These are phyloP conservation scores for Cromileptes altivelis DNA, from an alignment of 2,113 vertebrate genomes.

Conservation along the genomic window DNA sequence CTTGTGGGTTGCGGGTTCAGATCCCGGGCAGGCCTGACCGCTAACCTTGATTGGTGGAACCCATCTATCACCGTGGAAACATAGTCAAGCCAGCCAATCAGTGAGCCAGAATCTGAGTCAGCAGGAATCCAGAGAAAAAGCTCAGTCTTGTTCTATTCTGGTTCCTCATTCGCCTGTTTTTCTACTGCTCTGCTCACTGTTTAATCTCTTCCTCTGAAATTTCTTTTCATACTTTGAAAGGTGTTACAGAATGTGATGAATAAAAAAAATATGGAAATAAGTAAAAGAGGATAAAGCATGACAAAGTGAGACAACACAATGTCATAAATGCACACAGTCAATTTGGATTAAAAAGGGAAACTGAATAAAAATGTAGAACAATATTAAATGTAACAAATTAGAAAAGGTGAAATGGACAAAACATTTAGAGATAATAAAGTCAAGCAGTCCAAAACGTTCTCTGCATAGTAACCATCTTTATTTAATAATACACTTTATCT, in stretches of 20 bases:
- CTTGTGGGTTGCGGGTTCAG: constrained; percentile 75
- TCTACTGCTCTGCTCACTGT: background rate
- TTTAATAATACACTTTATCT: no score
- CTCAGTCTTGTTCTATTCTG: constrained; percentile 27
- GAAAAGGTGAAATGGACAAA: no score
- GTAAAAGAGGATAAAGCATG: background rate
- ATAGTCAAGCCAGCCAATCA: constrained; percentile 54
- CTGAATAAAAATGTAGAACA: no score
- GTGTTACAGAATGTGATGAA: background rate
- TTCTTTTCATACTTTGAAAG: background rate
- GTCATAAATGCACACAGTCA: background rate
- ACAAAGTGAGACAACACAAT: background rate
- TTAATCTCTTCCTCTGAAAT: background rate
- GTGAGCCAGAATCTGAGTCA: constrained; percentile 67
- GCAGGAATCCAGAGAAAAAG: constrained; percentile 54
- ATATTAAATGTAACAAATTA: no score
- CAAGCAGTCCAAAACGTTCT: background rate
- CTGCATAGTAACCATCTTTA: background rate
- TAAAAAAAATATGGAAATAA: background rate
- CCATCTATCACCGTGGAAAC: constrained; percentile 67
- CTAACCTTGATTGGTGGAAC: constrained; percentile 67
- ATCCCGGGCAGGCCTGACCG: constrained; percentile 69
- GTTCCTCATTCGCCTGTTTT: constrained; percentile 7
- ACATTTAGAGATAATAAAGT: no score
- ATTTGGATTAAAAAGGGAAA: no score